These are phyloP conservation scores for Mythimna albipuncta DNA, from an alignment of 2,888 invertebrate genomes.

Conservation along the genomic window DNA sequence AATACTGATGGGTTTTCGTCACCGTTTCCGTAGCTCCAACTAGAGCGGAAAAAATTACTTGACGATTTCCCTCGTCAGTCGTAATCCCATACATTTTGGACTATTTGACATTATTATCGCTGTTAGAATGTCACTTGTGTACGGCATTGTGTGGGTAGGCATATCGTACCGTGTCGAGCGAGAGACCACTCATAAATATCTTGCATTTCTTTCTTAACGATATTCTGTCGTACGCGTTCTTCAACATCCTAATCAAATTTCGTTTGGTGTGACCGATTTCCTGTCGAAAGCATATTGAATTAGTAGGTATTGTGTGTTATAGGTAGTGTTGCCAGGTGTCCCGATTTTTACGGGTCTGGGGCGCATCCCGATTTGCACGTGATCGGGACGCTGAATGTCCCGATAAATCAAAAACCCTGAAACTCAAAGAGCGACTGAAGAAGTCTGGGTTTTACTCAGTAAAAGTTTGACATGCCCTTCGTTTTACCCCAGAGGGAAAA, in stretches of 20 bases:
- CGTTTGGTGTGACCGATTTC: conserved; percentile 70
- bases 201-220: conserved; percentile 81
- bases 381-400: no score
- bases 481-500: no score
- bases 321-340: no score
- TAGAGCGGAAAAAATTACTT: no score
- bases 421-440: no score
- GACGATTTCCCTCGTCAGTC: neutral
- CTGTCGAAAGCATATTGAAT: conserved; percentile 75
- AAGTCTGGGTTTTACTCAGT: no score
- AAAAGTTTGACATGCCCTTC: no score
- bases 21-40: no score
- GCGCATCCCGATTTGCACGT: no score
- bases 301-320: conserved; percentile 29
- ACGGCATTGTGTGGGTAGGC: conserved; percentile 18
- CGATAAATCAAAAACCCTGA: no score
- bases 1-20: no score
- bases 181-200: conserved; percentile 75
- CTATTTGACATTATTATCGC: neutral
- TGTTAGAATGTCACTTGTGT: neutral
- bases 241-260: conserved; percentile 77
- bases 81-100: neutral
- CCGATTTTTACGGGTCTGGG: no score
- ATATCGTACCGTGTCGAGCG: conserved; percentile 84
- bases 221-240: conserved; percentile 77